Evolutionary conservation across 2,797 vertebrate species (phyloP), one percentile per base, ranked within the genome.

Genomic region (Pangasius djambal): DNA sequence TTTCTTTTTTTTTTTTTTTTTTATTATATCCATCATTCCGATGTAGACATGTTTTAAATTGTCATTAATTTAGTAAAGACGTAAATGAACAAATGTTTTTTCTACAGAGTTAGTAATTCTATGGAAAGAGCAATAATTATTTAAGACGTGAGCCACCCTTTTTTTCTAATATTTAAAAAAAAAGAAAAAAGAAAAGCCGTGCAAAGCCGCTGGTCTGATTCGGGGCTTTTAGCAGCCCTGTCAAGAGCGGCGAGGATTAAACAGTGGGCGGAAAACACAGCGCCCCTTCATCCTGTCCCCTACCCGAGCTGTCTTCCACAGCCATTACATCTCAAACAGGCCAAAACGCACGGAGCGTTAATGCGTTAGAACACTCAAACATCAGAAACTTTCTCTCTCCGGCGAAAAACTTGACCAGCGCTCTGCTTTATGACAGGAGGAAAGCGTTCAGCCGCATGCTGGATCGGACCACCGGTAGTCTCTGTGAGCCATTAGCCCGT

Each of bases 401-500:
- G n/a, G 61, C 69, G 87, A 88, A 81, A 89, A 85, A 91, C 59
- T 65, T 59, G 28, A 55, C 87, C 84, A 20, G 61, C 34, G 75
- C 82, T 84, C 37, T 55, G 55, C 40, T 88, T 87, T 92, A 88
- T 89, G 72, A 88, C 86, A 34, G 77, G 87, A 69, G 44, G 31
- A 75, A 50, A 87, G 83, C 75, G 88, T 57, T 83, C 40, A 74
- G 79, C 22, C 4, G 75, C 18, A 9, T n/a, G 40, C 20, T 9
- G 61, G 65, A 77, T 86, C 52, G 78, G 85, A 72, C 63, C 87
- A 61, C 87, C 82, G 81, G 91, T 91, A 91, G 91, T 91, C 85
- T 34, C 59, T 81, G 86, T 0, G 55, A 89, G 79, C 89, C 91
- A 91, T 92, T 92, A 91, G 91, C 72, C 72, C 55, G 81, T 91